A percentile compares a stretch with the other conserved stretches of the same genome.
phyloP scores from a whole-genome alignment of 35 echinoderm and acorn worm species.

The Patiria miniata region DNA sequence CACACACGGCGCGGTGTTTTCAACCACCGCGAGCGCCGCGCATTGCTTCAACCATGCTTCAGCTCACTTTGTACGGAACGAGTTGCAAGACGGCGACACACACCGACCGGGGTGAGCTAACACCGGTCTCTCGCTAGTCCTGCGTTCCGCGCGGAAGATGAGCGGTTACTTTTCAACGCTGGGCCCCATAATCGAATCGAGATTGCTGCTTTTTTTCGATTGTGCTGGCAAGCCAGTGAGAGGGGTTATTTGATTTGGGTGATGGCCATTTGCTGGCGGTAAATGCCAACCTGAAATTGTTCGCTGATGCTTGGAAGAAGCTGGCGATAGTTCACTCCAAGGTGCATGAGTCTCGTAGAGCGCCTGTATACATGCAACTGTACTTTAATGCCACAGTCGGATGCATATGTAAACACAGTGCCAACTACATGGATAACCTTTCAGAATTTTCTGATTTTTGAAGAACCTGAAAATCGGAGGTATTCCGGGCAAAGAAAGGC shows the following conservation, averaged over 20 bases:
- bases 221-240: neutral
- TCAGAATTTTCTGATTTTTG: too few relatives aligned
- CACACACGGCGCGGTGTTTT: neutral
- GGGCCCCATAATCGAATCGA: neutral
- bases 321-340: neutral
- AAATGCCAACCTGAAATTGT: conserved; percentile 19
- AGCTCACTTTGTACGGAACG: neutral
- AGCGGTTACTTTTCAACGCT: neutral
- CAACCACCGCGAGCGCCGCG: too few relatives aligned
- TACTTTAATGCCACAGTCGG: neutral
- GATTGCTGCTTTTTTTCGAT: neutral
- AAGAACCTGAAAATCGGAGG: too few relatives aligned
- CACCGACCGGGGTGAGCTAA: neutral
- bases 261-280: conserved; percentile 29
- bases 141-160: too few relatives aligned
- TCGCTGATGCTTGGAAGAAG: conserved; percentile 9
- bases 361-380: neutral
- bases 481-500: too few relatives aligned
- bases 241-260: conserved; percentile 31
- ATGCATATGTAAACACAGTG: too few relatives aligned
- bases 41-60: neutral
- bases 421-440: too few relatives aligned
- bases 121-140: neutral
- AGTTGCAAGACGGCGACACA: neutral
- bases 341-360: neutral